Base-by-base conservation (phyloP, 2,113 vertebrate genomes). In the Sporophila hypoxantha region DNA sequence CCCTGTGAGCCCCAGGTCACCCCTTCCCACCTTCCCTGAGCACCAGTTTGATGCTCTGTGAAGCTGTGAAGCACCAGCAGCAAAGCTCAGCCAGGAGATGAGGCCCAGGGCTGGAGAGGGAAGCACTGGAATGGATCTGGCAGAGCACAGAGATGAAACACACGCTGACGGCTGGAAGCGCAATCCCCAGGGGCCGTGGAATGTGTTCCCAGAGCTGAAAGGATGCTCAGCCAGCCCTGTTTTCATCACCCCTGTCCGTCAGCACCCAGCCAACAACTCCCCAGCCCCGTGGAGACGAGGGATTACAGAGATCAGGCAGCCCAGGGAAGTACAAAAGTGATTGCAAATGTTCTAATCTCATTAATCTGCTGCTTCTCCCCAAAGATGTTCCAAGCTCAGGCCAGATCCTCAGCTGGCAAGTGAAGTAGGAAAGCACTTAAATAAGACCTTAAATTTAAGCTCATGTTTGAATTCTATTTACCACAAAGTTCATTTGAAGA, bases 361-460 rank as follows among this genome's bases (percentile, higher is more conserved):
- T 89, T 93, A 93, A 94, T 94, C 91, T 85, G 64, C 56, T 80
- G 5, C 84, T 92, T 80, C 53, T 92, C 87, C 68, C 92, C 57
- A 25, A 82, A 87, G 94, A 82, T 18, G 36, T 44, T 79, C 84
- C 87, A 76, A 94, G 73, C 76, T 47, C 79, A 82, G 87, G 84
- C 78, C 78, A 79, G 93, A 88, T 85, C 71, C 78, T 85, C 39
- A 32, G 76, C 89, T 94, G 91, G 82, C 91, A 84, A 87, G n/a
- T 50, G 34, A 64, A 74, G 71, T 9, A 89, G 84, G 75, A 85
- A 91, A 91, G 76, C 87, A 94, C 87, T 94, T 94, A 95, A 94
- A 34, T 59, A 91, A 94, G 93, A 94, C 75, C 82, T 94, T 90
- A 88, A 55, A 76, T 88, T 93, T 90, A 94, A 91, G 87, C 78